Percentiles rank a stretch among this genome's conserved stretches.
phyloP scores from a whole-genome alignment of 2,888 invertebrate species.

The Stictocephala bisonia region DNA sequence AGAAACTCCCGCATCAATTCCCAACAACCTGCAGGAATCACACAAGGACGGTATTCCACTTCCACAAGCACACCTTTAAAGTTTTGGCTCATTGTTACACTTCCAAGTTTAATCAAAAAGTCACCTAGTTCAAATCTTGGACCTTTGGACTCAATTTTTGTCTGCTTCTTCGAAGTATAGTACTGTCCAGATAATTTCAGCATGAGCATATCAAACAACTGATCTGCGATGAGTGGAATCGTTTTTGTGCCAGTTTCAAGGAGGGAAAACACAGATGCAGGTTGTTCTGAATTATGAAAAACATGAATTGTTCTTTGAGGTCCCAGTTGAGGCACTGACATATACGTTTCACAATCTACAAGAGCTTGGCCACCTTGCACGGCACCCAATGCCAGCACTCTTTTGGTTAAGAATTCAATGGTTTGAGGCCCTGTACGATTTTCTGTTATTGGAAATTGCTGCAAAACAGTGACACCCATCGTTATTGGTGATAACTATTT shows the following conservation, averaged over 20 bases:
- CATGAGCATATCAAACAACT: constrained; percentile 90
- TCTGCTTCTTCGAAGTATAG: constrained; percentile 89
- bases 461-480: constrained; percentile 66
- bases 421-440: constrained; percentile 91
- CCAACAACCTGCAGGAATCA: constrained; percentile 90
- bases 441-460: constrained; percentile 88
- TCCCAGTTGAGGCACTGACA: constrained; percentile 80
- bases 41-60: constrained; percentile 93
- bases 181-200: constrained; percentile 89
- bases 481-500: no score
- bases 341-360: constrained; percentile 87
- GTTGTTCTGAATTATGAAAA: constrained; percentile 96
- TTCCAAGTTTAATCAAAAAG: constrained; percentile 93
- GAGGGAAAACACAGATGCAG: constrained; percentile 92
- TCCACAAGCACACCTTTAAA: constrained; percentile 95
- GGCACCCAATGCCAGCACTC: constrained; percentile 87
- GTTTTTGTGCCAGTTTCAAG: constrained; percentile 88
- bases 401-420: constrained; percentile 86
- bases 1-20: constrained; percentile 91
- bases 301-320: constrained; percentile 87
- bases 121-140: constrained; percentile 89
- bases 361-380: constrained; percentile 88
- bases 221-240: constrained; percentile 90
- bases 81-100: constrained; percentile 90
- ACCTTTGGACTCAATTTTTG: constrained; percentile 89